phyloP scores from a whole-genome alignment of 2,797 vertebrate species.

The Pseudotriccus pelzelni region DNA sequence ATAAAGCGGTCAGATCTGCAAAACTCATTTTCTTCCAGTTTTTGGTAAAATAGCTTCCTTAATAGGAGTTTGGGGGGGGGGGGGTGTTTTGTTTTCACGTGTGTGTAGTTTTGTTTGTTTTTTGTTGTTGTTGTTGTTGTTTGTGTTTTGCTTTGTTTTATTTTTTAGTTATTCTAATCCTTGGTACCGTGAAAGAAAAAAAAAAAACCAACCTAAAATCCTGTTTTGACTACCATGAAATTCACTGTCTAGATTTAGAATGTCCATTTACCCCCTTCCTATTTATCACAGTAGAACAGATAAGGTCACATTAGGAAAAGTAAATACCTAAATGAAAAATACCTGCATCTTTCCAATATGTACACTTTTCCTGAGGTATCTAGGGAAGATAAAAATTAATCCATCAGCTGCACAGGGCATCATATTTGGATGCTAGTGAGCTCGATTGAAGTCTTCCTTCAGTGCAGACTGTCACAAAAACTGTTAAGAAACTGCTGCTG shows the following conservation, averaged over 20 bases:
- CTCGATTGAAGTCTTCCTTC: constrained; percentile 16
- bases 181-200: neutral
- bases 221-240: neutral
- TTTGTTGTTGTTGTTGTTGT: too few species aligned
- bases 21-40: neutral
- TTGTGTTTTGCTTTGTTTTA: neutral
- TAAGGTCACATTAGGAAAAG: neutral
- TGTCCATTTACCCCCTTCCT: neutral
- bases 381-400: constrained; percentile 14
- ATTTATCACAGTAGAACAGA: constrained; percentile 11
- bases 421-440: neutral
- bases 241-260: neutral
- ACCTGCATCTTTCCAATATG: neutral
- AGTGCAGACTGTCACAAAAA: neutral
- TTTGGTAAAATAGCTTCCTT: neutral
- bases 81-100: neutral
- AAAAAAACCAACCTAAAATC: neutral
- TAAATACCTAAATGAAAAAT: constrained; percentile 31
- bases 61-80: neutral
- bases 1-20: neutral
- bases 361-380: neutral
- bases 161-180: neutral
- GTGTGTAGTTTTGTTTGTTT: neutral
- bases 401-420: neutral
- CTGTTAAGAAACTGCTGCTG: neutral